Evolutionary conservation across 2,888 invertebrate genomes (phyloP).

Genomic region (Lasioglossum marginatum): DNA sequence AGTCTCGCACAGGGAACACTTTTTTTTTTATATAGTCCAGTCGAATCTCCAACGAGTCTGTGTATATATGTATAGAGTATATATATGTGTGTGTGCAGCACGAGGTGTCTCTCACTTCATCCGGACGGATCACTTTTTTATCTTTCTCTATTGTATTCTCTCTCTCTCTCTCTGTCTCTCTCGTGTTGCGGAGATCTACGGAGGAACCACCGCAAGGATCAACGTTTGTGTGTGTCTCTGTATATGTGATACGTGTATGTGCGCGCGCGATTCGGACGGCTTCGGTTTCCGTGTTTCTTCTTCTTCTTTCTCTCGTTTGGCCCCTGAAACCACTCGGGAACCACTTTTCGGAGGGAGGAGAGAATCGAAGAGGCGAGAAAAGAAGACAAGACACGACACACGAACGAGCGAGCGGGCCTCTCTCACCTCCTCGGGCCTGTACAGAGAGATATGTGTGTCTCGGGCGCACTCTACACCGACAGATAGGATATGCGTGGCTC

Average conservation of each 20-base stretch:
- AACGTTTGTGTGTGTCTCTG: background rate
- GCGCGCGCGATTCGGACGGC: constrained; percentile 41
- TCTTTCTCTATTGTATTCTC: background rate
- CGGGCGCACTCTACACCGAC: constrained; percentile 42
- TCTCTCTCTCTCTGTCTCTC: background rate
- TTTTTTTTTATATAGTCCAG: background rate
- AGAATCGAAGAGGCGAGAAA: background rate
- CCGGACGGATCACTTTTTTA: constrained; percentile 12
- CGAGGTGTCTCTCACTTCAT: constrained; percentile 11
- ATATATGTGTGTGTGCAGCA: background rate
- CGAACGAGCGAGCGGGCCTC: background rate
- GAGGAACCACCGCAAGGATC: background rate
- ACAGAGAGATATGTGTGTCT: constrained; percentile 12
- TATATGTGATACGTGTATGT: background rate
- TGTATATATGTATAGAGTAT: background rate
- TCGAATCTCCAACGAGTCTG: background rate
- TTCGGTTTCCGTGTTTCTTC: constrained; percentile 23
- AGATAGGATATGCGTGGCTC: constrained; percentile 31
- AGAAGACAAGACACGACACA: background rate
- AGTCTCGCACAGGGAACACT: background rate
- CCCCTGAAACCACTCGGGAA: constrained; percentile 7
- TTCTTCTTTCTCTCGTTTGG: constrained; percentile 4
- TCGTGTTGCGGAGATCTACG: background rate
- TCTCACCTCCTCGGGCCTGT: background rate
- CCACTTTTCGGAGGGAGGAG: constrained; percentile 3